Base-by-base conservation (phyloP, 2,797 vertebrate species). In the Balearica regulorum region DNA sequence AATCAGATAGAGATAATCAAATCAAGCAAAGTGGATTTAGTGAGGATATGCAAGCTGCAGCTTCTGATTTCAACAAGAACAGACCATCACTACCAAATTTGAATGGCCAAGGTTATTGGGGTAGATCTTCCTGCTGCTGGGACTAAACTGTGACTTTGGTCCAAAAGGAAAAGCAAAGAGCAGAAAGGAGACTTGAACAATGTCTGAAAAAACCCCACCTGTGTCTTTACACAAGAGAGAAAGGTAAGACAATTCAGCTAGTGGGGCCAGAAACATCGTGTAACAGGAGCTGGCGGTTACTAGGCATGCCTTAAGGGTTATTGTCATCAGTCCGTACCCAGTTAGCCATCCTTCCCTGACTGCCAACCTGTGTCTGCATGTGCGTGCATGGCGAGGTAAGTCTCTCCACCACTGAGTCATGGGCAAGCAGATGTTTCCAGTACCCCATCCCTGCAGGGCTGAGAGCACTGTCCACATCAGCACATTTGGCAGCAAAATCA, bases 141-240 rank as follows among this genome's bases (percentile, higher is more conserved):
- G 29, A 20, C 21, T 64, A 20, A 49, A 64, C 18, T 31, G 26
- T 64, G 62, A 29, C 19, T 53, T 37, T 53, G 8, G 18, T 11
- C 28, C 53, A 54, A 64, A 83, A 81, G 3, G 2, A 65, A 72
- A 76, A 66, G 5, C 1, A 65, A 60, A 41, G 35, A 73, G 8
- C 10, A 51, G 44, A 62, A 72, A 82, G 20, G 3, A 76, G 11
- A 62, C 3, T 0, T 8, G 17, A 90, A 35, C 3, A 6, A 33
- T 9, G 1, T 9, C n/a, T 80, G n/a, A 4, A 66, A 68, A 55
- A 0, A 28, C 2, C 3, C 3, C 4, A 58, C 10, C 10, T 1
- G 0, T 46, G 16, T 35, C 18, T 54, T 44, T 31, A 2, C 13
- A 69, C 9, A 55, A 44, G 8, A 44, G 4, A 79, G 13, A 21